These are phyloP conservation scores for Magallana ariakensis DNA, from an alignment of 1,140 invertebrate species.

Conservation along the genomic window DNA sequence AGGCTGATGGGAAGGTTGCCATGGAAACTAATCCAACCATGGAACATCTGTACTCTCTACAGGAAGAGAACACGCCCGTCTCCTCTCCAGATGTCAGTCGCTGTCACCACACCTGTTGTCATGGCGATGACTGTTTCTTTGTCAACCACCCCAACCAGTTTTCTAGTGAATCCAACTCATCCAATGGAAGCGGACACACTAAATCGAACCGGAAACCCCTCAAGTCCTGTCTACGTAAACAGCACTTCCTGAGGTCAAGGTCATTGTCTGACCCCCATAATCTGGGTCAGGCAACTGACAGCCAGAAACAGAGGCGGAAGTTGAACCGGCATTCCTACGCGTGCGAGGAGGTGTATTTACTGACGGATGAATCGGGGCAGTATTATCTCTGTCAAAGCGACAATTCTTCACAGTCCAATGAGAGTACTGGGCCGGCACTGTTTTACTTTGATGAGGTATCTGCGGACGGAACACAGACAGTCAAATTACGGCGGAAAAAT, in stretches of 20 bases:
- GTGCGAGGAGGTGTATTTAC: slow-evolving; percentile 72
- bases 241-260: slow-evolving; percentile 63
- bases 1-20: slow-evolving; percentile 50
- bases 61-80: slow-evolving; percentile 69
- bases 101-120: slow-evolving; percentile 50
- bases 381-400: slow-evolving; percentile 58
- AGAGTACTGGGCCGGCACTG: slow-evolving; percentile 61
- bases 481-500: slow-evolving; percentile 56
- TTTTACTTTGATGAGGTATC: slow-evolving; percentile 54
- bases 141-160: slow-evolving; percentile 54
- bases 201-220: slow-evolving; percentile 69
- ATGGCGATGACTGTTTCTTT: slow-evolving; percentile 54
- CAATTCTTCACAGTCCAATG: slow-evolving; percentile 58
- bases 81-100: slow-evolving; percentile 61
- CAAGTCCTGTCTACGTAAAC: slow-evolving; percentile 75
- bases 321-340: slow-evolving; percentile 73
- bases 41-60: slow-evolving; percentile 67
- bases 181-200: slow-evolving; percentile 61
- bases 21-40: slow-evolving; percentile 56
- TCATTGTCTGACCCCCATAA: slow-evolving; percentile 67
- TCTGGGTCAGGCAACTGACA: slow-evolving; percentile 56
- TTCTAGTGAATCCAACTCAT: slow-evolving; percentile 58
- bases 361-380: slow-evolving; percentile 65
- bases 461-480: slow-evolving; percentile 19
- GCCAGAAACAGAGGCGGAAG: slow-evolving; percentile 60